Conservation (phyloP, 2,113 vertebrate genomes). For the Bagarius yarrelli region DNA sequence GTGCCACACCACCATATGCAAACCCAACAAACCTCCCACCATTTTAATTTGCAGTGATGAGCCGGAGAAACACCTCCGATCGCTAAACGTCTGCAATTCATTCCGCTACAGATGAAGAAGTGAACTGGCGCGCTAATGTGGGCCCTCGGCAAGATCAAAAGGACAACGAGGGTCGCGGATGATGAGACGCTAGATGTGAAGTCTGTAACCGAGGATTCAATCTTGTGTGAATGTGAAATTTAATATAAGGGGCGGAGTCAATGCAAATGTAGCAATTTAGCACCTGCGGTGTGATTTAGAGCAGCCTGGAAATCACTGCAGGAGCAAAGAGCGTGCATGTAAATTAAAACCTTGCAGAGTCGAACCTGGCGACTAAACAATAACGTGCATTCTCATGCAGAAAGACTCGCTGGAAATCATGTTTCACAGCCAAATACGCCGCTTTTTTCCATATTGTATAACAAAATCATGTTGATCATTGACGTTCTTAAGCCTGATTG, state of each 20-base stretch:
- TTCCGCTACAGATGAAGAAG: neutral
- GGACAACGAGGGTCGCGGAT: neutral
- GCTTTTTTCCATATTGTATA: neutral
- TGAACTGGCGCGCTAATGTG: neutral
- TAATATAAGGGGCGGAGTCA: neutral
- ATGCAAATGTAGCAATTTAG: neutral
- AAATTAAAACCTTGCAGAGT: neutral
- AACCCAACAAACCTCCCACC: constrained; percentile 26
- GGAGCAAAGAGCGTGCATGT: neutral
- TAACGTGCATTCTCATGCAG: neutral
- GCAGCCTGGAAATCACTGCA: neutral
- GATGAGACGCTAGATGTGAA: neutral
- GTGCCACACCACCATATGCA: constrained; percentile 14
- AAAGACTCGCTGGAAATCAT: neutral
- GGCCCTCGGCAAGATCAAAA: constrained; percentile 3
- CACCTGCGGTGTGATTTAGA: neutral
- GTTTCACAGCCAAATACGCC: neutral
- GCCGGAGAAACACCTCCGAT: neutral
- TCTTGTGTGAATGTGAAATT: neutral
- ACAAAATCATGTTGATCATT: too few species aligned
- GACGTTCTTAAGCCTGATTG: too few species aligned
- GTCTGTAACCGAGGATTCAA: constrained; percentile 1
- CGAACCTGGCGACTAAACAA: neutral
- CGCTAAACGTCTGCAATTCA: neutral
- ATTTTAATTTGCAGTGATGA: constrained; percentile 20